Evolutionary conservation across 2,797 vertebrate species (phyloP).

Genomic region (Tenualosa thibaudeaui): DNA sequence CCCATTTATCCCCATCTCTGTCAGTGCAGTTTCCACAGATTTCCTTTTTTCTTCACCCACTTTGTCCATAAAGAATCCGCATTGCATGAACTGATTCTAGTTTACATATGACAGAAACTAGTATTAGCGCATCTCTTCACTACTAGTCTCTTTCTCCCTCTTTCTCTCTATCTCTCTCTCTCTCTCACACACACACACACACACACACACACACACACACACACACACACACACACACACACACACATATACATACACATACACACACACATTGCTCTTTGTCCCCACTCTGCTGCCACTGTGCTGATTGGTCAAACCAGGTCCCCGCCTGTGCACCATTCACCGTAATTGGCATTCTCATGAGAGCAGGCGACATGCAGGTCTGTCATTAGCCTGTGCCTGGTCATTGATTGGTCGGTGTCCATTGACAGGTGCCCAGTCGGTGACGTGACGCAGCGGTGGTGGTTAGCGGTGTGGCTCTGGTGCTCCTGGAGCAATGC

Average conservation of each 20-base stretch:
- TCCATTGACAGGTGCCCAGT: neutral
- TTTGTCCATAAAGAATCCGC: neutral
- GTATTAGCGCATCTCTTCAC: neutral
- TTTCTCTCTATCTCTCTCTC: neutral
- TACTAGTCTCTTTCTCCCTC: neutral
- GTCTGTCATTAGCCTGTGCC: constrained; percentile 9
- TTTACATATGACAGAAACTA: neutral
- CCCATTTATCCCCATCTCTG: neutral
- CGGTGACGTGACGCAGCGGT: neutral
- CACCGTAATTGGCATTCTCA: constrained; percentile 39
- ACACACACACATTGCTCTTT: neutral
- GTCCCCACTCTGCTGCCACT: neutral
- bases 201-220: neutral
- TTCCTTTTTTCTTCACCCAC: neutral
- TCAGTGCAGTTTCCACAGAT: neutral
- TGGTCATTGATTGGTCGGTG: constrained; percentile 14
- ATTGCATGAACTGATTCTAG: neutral
- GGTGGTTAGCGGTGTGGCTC: neutral
- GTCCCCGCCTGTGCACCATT: neutral
- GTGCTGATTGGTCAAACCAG: neutral
- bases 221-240: neutral
- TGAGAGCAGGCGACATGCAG: constrained; percentile 25
- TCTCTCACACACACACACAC: neutral
- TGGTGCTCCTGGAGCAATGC: neutral
- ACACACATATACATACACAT: neutral